phyloP scores from a whole-genome alignment of 53 echinoderm and acorn worm species.

The Arbacia lixula region DNA sequence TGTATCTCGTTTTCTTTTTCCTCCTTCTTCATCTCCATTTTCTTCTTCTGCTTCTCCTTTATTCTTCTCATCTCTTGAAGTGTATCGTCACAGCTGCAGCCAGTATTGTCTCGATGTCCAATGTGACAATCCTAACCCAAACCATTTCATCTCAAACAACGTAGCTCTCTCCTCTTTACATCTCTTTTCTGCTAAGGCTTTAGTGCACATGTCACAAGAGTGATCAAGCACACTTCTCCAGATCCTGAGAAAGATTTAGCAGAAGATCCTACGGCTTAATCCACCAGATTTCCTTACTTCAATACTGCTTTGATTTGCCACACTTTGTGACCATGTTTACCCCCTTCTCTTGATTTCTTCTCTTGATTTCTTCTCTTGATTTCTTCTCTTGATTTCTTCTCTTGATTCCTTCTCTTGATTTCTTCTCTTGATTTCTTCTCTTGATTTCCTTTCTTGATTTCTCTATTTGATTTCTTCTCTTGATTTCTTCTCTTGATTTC shows the following conservation, averaged over 20 bases:
- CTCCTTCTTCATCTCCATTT: too few species aligned
- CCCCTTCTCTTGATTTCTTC: neutral
- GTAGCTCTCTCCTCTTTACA: neutral
- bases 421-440: neutral
- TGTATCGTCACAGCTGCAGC: too few species aligned
- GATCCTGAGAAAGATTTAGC: constrained; percentile 10
- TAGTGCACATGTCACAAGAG: neutral
- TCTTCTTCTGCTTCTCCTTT: too few species aligned
- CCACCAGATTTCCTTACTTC: constrained; percentile 12
- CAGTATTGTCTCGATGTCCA: too few species aligned
- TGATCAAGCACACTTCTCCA: neutral
- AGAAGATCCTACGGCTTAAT: constrained; percentile 5
- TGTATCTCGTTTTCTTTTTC: too few species aligned
- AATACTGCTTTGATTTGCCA: neutral
- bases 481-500: neutral
- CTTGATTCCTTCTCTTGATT: neutral
- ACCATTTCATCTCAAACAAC: too few species aligned
- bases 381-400: neutral
- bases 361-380: neutral
- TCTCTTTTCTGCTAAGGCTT: neutral
- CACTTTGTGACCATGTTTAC: constrained; percentile 5
- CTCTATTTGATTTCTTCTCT: neutral
- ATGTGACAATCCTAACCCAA: too few species aligned
- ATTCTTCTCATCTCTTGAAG: too few species aligned
- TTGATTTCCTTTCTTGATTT: neutral